Conservation (phyloP, 1,140 invertebrate species). For the Amphibalanus amphitrite region DNA sequence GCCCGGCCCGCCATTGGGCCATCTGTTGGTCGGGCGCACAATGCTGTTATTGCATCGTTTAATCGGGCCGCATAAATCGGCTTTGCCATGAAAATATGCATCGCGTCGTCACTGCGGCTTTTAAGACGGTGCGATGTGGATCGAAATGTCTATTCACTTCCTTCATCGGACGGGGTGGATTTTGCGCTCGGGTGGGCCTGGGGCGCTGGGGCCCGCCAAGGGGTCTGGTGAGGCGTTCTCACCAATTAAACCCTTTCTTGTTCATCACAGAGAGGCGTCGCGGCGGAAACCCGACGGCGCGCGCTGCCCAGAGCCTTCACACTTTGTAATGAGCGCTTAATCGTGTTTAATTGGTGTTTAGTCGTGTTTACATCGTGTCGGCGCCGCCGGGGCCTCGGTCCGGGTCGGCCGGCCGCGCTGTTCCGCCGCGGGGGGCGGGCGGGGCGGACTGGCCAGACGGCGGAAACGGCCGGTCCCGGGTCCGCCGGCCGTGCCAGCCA, state of each 20-base stretch:
- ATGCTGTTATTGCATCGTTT: neutral
- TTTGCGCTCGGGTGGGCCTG: neutral
- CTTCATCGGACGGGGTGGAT: neutral
- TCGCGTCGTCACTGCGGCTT: neutral
- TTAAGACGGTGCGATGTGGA: neutral
- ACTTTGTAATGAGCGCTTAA: conserved; percentile 1
- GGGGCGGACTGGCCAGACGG: too few species aligned
- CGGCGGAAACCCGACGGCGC: neutral
- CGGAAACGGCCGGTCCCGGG: neutral
- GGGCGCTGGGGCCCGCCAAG: too few species aligned
- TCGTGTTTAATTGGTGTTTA: conserved; percentile 1
- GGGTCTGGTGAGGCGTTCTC: neutral
- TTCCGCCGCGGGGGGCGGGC: too few species aligned
- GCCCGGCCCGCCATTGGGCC: too few species aligned
- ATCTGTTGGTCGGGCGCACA: neutral
- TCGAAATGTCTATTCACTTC: neutral
- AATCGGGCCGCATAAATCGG: neutral
- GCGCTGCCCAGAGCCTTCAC: neutral
- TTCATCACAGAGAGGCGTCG: neutral
- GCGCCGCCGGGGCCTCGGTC: too few species aligned
- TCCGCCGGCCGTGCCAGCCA: too few species aligned
- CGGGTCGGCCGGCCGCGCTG: neutral
- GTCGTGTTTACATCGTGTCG: neutral
- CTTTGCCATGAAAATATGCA: neutral
- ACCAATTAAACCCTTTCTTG: neutral